Percentiles rank a stretch among this genome's conserved stretches.
Evolutionary conservation across 1,140 invertebrate species (phyloP).

Genomic region (Lethrus apterus): DNA sequence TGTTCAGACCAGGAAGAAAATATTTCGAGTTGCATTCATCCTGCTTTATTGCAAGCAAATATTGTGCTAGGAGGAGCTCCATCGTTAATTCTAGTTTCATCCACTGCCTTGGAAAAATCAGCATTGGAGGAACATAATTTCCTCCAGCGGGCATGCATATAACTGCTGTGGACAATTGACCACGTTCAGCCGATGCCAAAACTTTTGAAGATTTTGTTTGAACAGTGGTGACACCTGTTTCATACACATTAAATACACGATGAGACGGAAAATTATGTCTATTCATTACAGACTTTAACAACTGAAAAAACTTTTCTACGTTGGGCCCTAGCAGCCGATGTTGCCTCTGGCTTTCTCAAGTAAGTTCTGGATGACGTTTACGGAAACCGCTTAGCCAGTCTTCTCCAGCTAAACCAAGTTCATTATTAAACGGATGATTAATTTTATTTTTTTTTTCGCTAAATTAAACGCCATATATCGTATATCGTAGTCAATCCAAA

Average conservation of each 20-base stretch:
- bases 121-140: conserved; percentile 24
- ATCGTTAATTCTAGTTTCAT: conserved; percentile 9
- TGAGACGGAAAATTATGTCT: conserved; percentile 25
- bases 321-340: conserved; percentile 18
- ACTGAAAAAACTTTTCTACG: conserved; percentile 24
- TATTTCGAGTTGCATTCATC: conserved; percentile 25
- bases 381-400: conserved; percentile 21
- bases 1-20: too few relatives aligned
- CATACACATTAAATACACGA: conserved; percentile 38
- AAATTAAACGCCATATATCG: background rate
- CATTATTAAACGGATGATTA: background rate
- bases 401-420: conserved; percentile 1
- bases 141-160: conserved; percentile 26
- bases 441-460: background rate
- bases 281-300: conserved; percentile 13
- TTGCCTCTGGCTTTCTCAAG: conserved; percentile 13
- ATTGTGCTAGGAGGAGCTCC: conserved; percentile 26
- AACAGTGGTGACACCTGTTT: conserved; percentile 42
- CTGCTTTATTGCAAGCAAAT: conserved; percentile 28
- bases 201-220: too few relatives aligned
- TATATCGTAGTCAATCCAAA: background rate
- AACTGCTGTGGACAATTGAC: conserved; percentile 23
- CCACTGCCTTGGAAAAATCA: conserved; percentile 29
- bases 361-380: conserved; percentile 18
- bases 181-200: conserved; percentile 25